Base-by-base conservation (phyloP, 1,140 invertebrate genomes). In the Mylabris phalerata region DNA sequence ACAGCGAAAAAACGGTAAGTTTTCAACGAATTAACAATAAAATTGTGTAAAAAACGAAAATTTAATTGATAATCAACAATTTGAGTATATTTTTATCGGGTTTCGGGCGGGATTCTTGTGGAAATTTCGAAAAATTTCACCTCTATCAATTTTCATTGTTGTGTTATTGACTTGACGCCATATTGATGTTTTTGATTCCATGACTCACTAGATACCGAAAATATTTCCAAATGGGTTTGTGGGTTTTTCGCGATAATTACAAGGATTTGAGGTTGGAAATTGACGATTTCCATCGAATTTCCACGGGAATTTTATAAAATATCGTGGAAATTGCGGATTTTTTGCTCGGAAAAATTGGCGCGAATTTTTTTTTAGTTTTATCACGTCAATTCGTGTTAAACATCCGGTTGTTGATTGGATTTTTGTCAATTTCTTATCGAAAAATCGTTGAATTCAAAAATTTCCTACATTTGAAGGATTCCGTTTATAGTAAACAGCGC, bases 321-420 rank as follows among this genome's bases (percentile, higher is more conserved):
- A 19, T 48, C 11, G 19, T 11, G 4, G 9, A 25, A 26, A 27
- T 13, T 39, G 19, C 13, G 4, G 32, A 27, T 43, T 11, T 55
- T 55, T 60, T 19, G 19, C 1, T 19, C 19, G 19, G 19, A 2
- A 19, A 19, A 19, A 19, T 60, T 55, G 58, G 42, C 57, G 56
- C 41, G 47, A 46, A 59, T 42, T 24, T 39, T 42, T 13, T 13
- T 19, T 19, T 19, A 2, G 19, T 19, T 19, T 19, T 1, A 19
- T 2, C 1, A 19, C 19, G 25, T 57, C 46, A 10, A 9, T 43
- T 32, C 1, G 32, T 5, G 7, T 5, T 7, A 4, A 3, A 47
- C 25, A 38, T 57, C 39, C 11, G 43, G 10, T 56, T 48, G 41
- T 50, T 50, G 55, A 58, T 50, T 48, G 49, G 50, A 60, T 27